Base-by-base conservation (phyloP, 2,797 vertebrate genomes). In the Lacerta agilis region DNA sequence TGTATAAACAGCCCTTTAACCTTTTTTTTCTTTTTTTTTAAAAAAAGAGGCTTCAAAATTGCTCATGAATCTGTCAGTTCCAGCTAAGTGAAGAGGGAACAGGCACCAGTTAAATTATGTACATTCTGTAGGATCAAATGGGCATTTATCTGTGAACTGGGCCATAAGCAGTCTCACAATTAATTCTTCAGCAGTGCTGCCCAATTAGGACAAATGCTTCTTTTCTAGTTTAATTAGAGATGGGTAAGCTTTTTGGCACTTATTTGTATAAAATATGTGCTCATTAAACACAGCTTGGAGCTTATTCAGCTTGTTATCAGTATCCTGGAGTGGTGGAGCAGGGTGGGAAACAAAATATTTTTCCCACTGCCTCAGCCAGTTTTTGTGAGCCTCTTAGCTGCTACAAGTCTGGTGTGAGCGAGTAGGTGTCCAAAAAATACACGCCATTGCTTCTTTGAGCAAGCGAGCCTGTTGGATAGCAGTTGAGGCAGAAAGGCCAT, bases 261-360 rank as follows among this genome's bases (percentile, higher is more conserved):
- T 96, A 96, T 97, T 97, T 97, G 96, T 96, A 94, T 96, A 96
- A 97, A 97, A 96, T 97, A 97, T 93, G 93, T 97, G 96, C 96
- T 97, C 96, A 96, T 97, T 97, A 97, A 97, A 97, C 85, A 90
- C 93, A 94, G 92, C 90, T 95, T 97, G 96, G 96, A 96, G 94
- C 92, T 90, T 91, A 88, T 96, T 97, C 96, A 95, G 95, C 96
- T 96, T 96, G 95, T 96, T 96, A 97, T 95, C 95, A 95, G 93
- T 90, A 94, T 93, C 92, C 89, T 89, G 91, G 72, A 94, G 92
- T 66, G 45, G 27, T 33, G 27, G 90, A 61, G 93, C 92, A n/a
- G 71, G 38, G 15, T 27, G 23, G 58, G 38, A 64, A 29, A 36
- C 25, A 95, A 94, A 84, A 89, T 79, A 55, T 94, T 95, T 97